phyloP scores from a whole-genome alignment of 2,888 invertebrate genomes.

The Tetheella fluctuosa region DNA sequence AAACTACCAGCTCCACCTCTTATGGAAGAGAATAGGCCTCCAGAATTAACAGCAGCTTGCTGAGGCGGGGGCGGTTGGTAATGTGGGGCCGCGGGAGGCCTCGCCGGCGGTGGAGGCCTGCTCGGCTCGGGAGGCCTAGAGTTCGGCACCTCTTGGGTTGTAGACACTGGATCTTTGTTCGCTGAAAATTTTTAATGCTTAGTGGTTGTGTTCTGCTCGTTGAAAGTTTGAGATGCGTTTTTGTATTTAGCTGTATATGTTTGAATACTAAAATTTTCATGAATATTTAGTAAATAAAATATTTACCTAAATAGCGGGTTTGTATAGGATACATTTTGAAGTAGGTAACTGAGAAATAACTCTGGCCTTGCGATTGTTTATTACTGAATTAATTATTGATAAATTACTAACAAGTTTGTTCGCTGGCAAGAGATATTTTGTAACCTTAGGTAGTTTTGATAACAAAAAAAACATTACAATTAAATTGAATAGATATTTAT shows the following conservation, averaged over 20 bases:
- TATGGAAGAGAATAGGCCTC: slow-evolving; percentile 92
- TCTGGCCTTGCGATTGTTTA: not conserved
- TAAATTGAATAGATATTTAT: slow-evolving; percentile 70
- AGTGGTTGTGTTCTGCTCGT: not conserved
- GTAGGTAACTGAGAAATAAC: slow-evolving; percentile 9
- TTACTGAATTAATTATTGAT: not conserved
- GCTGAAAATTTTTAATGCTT: slow-evolving; percentile 50
- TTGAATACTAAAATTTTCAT: not conserved
- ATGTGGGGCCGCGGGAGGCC: slow-evolving; percentile 63
- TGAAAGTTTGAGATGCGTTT: not conserved
- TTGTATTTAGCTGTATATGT: not conserved
- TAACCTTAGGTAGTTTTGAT: not conserved
- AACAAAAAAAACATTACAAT: slow-evolving; percentile 54
- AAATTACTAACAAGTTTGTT: not conserved
- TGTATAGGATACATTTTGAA: slow-evolving; percentile 10
- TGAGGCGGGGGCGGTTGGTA: slow-evolving; percentile 54
- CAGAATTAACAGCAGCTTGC: slow-evolving; percentile 58
- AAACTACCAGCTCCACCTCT: slow-evolving; percentile 97
- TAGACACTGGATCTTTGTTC: slow-evolving; percentile 56
- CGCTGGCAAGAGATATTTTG: not conserved
- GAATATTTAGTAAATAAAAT: slow-evolving; percentile 13
- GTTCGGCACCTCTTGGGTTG: slow-evolving; percentile 52
- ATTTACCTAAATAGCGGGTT: slow-evolving; percentile 18
- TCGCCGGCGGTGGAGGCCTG: slow-evolving; percentile 57
- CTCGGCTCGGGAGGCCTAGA: slow-evolving; percentile 67